Conservation (phyloP, 2,888 invertebrate genomes). For the Agrotis exclamationis region DNA sequence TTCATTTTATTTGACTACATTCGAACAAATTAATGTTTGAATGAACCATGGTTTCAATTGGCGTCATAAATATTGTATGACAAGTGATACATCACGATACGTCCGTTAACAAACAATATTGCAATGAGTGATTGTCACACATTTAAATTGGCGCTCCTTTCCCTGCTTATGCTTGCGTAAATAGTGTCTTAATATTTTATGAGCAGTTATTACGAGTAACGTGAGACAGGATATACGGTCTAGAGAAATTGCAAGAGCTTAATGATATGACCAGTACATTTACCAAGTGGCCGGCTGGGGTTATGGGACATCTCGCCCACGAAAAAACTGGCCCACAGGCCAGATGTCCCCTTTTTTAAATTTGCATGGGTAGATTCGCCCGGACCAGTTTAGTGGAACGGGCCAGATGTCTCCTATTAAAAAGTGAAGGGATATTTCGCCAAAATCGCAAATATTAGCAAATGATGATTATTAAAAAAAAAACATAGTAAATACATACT, state of each 20-base stretch:
- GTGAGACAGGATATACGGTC: background rate
- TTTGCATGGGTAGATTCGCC: no score
- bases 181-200: background rate
- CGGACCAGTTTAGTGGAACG: no score
- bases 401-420: no score
- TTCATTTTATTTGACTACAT: conserved; percentile 14
- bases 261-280: background rate
- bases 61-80: conserved; percentile 9
- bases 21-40: conserved; percentile 2
- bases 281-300: background rate
- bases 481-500: no score
- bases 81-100: conserved; percentile 7
- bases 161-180: background rate
- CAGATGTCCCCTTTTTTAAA: no score
- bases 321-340: no score
- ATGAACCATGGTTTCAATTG: background rate
- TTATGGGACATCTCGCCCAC: no score
- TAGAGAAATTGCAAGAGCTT: background rate
- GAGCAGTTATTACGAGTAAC: background rate
- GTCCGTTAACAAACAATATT: background rate
- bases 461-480: no score
- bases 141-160: background rate
- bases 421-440: no score
- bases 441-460: no score
- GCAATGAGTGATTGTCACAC: background rate